Base-by-base conservation (phyloP, 2,797 vertebrate species). In the Heteromormyrus szaboi region DNA sequence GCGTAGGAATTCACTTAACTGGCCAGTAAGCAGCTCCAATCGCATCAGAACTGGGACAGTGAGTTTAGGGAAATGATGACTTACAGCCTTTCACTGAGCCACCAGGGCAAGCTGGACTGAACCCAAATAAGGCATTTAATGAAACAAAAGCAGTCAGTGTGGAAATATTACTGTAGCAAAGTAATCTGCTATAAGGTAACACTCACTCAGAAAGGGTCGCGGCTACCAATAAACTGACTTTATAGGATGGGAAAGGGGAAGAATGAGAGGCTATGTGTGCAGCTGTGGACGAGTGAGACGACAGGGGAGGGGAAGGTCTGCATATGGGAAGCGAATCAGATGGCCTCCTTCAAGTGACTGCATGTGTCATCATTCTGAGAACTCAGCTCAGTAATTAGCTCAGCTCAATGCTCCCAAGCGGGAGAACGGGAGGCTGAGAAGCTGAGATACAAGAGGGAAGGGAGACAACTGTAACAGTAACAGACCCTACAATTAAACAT, bases 401-500 rank as follows among this genome's bases (percentile, higher is more conserved):
- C 51, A 59, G 81, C 41, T 50, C 81, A n/a, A 6, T 56, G 12
- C 44, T 51, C 56, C 46, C 46, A 89, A 53, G 56, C n/a, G n/a
- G 17, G n/a, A 62, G 46, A 62, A 53, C 25, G 6, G 25, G 44
- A 51, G 25, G 46, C 25, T 86, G 29, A 48, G 4, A 37, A 33
- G 46, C 50, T 83, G 88, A 56, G 53, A 86, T 88, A 7, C 17
- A n/a, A 14, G 86, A 33, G 22, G 46, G 44, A 25, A 25, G 17
- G 87, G 5, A 65, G 59, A 87, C 85, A 41, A 72, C 76, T 81
- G 56, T 51, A 72, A 84, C 9, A 44, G 89, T 29, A 44, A 87
- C 79, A 56, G 17, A 37, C 89, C 88, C 86, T 37, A 88, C 90
- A 92, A 92, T 92, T 92, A 93, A 90, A 91, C 92, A 91, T 92